Evolutionary conservation across 1,140 invertebrate genomes (phyloP).

Genomic region (Pteromalus puparum): DNA sequence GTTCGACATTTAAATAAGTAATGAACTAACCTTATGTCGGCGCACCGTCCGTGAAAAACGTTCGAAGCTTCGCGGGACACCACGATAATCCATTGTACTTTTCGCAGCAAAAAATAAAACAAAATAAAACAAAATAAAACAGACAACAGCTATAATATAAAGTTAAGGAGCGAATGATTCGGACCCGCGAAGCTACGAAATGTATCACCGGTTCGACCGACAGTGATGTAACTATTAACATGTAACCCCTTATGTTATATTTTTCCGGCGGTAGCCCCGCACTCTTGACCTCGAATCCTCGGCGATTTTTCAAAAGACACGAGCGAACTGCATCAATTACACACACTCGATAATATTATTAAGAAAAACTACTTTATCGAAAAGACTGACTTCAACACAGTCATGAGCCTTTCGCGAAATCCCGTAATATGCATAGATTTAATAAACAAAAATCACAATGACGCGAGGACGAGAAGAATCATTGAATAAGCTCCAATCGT

Average conservation of each 20-base stretch:
- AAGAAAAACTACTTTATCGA: background rate
- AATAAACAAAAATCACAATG: background rate
- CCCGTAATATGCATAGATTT: background rate
- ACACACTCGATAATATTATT: slow-evolving; percentile 5
- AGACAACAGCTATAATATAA: background rate
- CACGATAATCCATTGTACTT: slow-evolving; percentile 1
- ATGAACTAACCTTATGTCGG: slow-evolving; percentile 69
- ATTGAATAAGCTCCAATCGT: background rate
- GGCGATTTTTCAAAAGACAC: background rate
- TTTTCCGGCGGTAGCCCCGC: slow-evolving; percentile 69
- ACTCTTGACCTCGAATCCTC: slow-evolving; percentile 55
- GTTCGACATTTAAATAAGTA: slow-evolving; percentile 68
- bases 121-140: background rate
- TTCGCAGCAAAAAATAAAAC: background rate
- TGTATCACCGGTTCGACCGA: slow-evolving; percentile 58
- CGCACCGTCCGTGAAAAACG: slow-evolving; percentile 51
- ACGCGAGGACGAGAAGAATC: background rate
- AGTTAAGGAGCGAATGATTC: background rate
- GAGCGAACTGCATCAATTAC: background rate
- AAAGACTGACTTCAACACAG: slow-evolving; percentile 45
- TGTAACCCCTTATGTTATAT: slow-evolving; percentile 74
- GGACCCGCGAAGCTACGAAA: slow-evolving; percentile 53
- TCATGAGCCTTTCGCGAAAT: slow-evolving; percentile 24
- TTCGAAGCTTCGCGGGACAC: background rate
- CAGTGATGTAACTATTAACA: slow-evolving; percentile 75